A percentile compares a stretch with the other conserved stretches of the same genome.
Conservation (phyloP, 2,888 invertebrate species). For the Drosophila nr. medialis region DNA sequence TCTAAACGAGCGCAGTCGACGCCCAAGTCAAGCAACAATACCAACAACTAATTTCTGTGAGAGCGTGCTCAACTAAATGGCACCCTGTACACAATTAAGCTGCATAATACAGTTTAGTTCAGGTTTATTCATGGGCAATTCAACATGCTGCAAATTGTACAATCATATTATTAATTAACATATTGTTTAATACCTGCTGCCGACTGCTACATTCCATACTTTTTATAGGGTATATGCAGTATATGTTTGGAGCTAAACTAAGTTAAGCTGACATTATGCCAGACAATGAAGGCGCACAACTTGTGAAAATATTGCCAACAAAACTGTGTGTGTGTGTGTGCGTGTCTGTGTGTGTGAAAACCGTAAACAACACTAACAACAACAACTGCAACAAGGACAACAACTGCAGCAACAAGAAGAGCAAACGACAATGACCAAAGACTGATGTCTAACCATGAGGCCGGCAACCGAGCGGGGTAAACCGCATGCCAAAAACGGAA, state of each 20-base stretch:
- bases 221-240: constrained; percentile 22
- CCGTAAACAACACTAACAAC: constrained; percentile 54
- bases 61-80: not conserved
- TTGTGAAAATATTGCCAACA: constrained; percentile 52
- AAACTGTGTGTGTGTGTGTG: constrained; percentile 7
- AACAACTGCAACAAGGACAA: constrained; percentile 21
- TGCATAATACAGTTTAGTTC: not conserved
- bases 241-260: constrained; percentile 29
- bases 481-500: constrained; percentile 80
- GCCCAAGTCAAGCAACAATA: constrained; percentile 6
- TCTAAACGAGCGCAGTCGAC: constrained; percentile 29
- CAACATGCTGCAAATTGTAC: not conserved
- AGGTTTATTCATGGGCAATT: not conserved
- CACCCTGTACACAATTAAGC: constrained; percentile 7
- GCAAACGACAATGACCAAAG: constrained; percentile 49
- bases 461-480: constrained; percentile 64
- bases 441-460: constrained; percentile 66
- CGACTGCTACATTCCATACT: not conserved
- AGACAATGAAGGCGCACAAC: constrained; percentile 35
- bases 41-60: not conserved
- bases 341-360: constrained; percentile 39
- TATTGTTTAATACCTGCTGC: not conserved
- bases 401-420: constrained; percentile 28
- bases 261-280: constrained; percentile 46
- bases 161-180: not conserved